Base-by-base conservation (phyloP, 2,113 vertebrate genomes). In the Hiodon tergisus region DNA sequence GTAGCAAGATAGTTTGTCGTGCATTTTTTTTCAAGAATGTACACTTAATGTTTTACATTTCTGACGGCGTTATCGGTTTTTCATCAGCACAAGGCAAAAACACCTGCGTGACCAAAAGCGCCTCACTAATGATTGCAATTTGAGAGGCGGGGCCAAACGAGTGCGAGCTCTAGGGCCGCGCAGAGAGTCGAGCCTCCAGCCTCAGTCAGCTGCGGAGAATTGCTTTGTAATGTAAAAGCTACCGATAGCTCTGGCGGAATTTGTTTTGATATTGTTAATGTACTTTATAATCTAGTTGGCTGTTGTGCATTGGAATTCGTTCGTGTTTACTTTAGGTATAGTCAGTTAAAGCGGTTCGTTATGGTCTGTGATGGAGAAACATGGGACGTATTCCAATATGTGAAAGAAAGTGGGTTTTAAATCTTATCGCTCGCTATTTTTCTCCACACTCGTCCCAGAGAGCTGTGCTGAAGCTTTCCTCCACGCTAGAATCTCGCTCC, bases 401-500 rank as follows among this genome's bases (percentile, higher is more conserved):
- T 80, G 80, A 71, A 16, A 70, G 78, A 87, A 78, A 82, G 81
- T 75, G 87, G 82, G 79, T 79, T 88, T 87, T 88, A 87, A 88
- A 87, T 83, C n/a, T 78, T 68, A 77, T 72, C 47, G 54, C 50
- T 11, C 48, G 8, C 48, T 61, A 51, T 14, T 52, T 63, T 8
- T 57, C 31, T 16, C 57, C 14, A 4, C 57, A 50, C 14, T 67
- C 77, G 77, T 81, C 76, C 82, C 82, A 76, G 48, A 75, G 51
- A 81, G 51, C 77, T 75, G 77, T 76, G 61, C 81, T 80, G 74
- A 83, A 81, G 66, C 78, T 57, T 78, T 71, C 50, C 58, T 48
- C 72, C 8, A 55, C 16, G 71, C 68, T 73, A 13, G 46, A 47
- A 8, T 61, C 16, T 72, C 9, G 5, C 57, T 31, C 59, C 58